Evolutionary conservation across 2,888 invertebrate species (phyloP).

Genomic region (Cyclophora punctaria): DNA sequence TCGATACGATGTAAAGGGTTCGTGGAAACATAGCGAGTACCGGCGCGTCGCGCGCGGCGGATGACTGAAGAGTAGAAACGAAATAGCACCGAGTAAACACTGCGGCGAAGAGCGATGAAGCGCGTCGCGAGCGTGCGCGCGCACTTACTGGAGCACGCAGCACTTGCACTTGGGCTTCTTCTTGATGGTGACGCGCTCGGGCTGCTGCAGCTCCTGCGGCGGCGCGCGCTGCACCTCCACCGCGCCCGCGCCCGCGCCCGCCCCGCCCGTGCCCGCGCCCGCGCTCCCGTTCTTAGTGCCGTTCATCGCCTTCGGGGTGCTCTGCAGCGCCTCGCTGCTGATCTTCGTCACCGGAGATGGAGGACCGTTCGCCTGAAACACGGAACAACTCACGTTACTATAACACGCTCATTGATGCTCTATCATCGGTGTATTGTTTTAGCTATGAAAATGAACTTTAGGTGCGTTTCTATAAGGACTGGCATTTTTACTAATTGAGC

Average conservation of each 20-base stretch:
- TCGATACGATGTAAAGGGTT: slow-evolving; percentile 24
- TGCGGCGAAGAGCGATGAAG: slow-evolving; percentile 17
- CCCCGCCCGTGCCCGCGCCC: slow-evolving; percentile 59
- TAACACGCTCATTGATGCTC: no score
- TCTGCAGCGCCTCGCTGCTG: slow-evolving; percentile 48
- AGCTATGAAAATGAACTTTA: no score
- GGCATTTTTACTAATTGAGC: no score
- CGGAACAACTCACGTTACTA: no score
- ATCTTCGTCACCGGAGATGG: slow-evolving; percentile 39
- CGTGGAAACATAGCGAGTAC: slow-evolving; percentile 29
- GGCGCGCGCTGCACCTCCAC: slow-evolving; percentile 84
- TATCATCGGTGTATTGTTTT: no score
- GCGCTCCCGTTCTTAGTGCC: slow-evolving; percentile 67
- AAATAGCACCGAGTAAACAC: slow-evolving; percentile 62
- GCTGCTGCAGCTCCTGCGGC: slow-evolving; percentile 85
- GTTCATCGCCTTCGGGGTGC: slow-evolving; percentile 58
- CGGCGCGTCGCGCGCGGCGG: slow-evolving; percentile 4
- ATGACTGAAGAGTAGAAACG: slow-evolving; percentile 25
- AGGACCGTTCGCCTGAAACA: slow-evolving; percentile 46
- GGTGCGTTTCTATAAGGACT: no score
- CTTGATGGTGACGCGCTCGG: slow-evolving; percentile 94
- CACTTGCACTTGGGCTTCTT: slow-evolving; percentile 97
- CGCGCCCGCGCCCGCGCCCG: slow-evolving; percentile 60
- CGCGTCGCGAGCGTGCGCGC: slow-evolving; percentile 11
- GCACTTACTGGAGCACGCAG: slow-evolving; percentile 89